Conservation (phyloP, 2,113 vertebrate species). For the Scomber colias region DNA sequence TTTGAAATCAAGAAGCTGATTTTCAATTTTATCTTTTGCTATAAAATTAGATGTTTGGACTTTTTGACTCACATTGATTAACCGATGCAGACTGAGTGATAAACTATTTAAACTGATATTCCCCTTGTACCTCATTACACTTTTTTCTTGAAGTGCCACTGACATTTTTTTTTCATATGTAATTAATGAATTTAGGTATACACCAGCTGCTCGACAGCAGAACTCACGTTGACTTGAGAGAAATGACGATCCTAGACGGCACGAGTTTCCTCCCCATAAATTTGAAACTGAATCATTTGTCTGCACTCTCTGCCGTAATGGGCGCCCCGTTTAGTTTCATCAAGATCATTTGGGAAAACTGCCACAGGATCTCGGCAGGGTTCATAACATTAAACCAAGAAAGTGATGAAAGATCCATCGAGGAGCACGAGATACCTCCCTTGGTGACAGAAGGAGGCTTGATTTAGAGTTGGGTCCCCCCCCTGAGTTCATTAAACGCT, state of each 20-base stretch:
- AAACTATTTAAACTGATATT: neutral
- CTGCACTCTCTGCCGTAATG: constrained; percentile 52
- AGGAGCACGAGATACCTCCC: constrained; percentile 55
- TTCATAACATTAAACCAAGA: constrained; percentile 61
- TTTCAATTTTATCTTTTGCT: too few relatives aligned
- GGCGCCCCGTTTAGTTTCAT: constrained; percentile 65
- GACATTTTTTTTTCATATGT: neutral
- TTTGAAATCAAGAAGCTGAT: constrained; percentile 4
- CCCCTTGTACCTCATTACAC: neutral
- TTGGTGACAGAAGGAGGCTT: constrained; percentile 47
- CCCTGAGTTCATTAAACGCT: constrained; percentile 70
- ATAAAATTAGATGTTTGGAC: neutral
- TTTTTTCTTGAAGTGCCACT: constrained; percentile 18
- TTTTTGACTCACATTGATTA: neutral
- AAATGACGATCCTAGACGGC: constrained; percentile 26
- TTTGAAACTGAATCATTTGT: constrained; percentile 47
- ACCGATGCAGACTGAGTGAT: neutral
- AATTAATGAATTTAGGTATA: constrained; percentile 33
- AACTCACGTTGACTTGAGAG: constrained; percentile 49
- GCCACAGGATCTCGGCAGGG: constrained; percentile 62
- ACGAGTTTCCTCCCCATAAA: constrained; percentile 27
- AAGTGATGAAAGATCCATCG: constrained; percentile 72
- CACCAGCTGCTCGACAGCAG: constrained; percentile 52
- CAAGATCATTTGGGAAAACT: constrained; percentile 68
- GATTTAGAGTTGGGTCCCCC: constrained; percentile 63